Evolutionary conservation across 2,888 invertebrate species (phyloP), one percentile per base, ranked within the genome.

Genomic region (Eustalomyia histrio): DNA sequence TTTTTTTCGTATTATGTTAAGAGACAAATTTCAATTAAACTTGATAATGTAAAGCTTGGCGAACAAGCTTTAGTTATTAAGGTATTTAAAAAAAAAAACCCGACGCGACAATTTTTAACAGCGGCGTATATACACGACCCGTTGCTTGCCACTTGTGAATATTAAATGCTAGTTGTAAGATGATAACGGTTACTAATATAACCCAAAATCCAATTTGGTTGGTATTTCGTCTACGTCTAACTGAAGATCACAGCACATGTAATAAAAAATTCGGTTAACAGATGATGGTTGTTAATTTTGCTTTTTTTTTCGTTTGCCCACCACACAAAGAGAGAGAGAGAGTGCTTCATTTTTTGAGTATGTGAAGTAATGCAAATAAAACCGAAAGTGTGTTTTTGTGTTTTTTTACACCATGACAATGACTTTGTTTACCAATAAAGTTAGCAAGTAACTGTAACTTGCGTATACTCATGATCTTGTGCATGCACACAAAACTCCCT

Each of bases 81-180:
- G 43, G 14, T 17, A 60, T 16, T 60, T 64, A 67, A 6, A 29
- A 29, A 29, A 29, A 29, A 29, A 24, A 24, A 57, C 60, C 24
- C 58, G 63, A 53, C 63, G 83, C 80, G 82, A 83, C 83, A 83
- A 83, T 83, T 53, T 52, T 33, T 60, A 39, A 61, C 14, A 65
- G 65, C 69, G 74, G 50, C 69, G 39, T 64, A 78, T 52, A 55
- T 79, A 78, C 71, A 84, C 87, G 88, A 88, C 88, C 78, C 89
- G 90, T 85, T 84, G 86, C 87, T 89, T 88, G 87, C 87, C 89
- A 88, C 89, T 88, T 87, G 88, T 89, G 87, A 87, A 86, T 87
- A 87, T 83, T 87, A 90, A 90, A 90, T 90, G 90, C 87, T 88
- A 87, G 85, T 84, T 84, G 84, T 83, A 84, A 85, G 87, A 88